Evolutionary conservation across 2,113 vertebrate genomes (phyloP).

Genomic region (Stigmatopora nigra): DNA sequence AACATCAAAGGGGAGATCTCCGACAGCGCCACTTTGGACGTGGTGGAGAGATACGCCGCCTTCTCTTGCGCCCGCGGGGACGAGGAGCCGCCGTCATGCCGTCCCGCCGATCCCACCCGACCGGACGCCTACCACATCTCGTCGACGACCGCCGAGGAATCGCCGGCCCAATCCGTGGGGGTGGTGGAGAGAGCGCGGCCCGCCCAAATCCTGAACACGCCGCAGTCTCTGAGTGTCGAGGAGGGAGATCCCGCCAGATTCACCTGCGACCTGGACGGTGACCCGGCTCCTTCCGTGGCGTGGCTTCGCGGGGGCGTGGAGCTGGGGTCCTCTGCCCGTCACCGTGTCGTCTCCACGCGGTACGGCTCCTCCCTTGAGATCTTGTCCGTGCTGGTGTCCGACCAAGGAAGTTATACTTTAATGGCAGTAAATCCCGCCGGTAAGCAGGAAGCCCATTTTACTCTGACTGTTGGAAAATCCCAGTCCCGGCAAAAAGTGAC

Average conservation of each 20-base stretch:
- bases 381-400: slow-evolving; percentile 77
- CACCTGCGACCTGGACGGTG: slow-evolving; percentile 85
- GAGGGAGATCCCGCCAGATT: slow-evolving; percentile 85
- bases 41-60: slow-evolving; percentile 80
- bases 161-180: slow-evolving; percentile 21
- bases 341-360: slow-evolving; percentile 76
- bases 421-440: slow-evolving; percentile 85
- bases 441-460: slow-evolving; percentile 85
- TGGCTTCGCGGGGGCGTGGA: slow-evolving; percentile 76
- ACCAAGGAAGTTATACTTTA: slow-evolving; percentile 86
- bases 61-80: slow-evolving; percentile 79
- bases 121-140: slow-evolving; percentile 84
- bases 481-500: slow-evolving; percentile 73
- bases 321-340: slow-evolving; percentile 74
- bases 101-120: slow-evolving; percentile 81
- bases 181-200: slow-evolving; percentile 60
- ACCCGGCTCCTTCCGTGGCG: slow-evolving; percentile 82
- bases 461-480: slow-evolving; percentile 78
- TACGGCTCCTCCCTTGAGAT: slow-evolving; percentile 88
- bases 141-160: slow-evolving; percentile 66
- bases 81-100: slow-evolving; percentile 78
- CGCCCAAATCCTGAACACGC: slow-evolving; percentile 83
- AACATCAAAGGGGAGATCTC: slow-evolving; percentile 92
- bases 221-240: slow-evolving; percentile 80
- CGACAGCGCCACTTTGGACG: slow-evolving; percentile 90